Conservation (phyloP, 2,797 vertebrate genomes). For the Sebastes elongatus region DNA sequence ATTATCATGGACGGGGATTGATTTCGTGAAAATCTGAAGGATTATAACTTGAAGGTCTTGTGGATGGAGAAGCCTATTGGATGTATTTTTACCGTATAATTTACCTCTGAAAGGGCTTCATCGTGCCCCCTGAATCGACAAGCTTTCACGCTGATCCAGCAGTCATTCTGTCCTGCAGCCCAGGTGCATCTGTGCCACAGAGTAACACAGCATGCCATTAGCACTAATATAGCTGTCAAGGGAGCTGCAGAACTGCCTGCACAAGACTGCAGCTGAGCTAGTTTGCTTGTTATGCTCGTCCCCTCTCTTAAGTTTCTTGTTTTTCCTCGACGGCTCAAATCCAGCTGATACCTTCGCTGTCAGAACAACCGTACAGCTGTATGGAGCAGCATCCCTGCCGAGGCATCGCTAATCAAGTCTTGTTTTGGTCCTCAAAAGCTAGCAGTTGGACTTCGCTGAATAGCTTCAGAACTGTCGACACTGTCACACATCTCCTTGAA, state of each 20-base stretch:
- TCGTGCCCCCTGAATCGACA: conserved; percentile 15
- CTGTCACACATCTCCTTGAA: conserved; percentile 54
- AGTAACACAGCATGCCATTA: conserved; percentile 76
- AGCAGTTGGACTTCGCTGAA: conserved; percentile 48
- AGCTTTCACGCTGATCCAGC: conserved; percentile 27
- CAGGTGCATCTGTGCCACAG: conserved; percentile 57
- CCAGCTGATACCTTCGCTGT: conserved; percentile 43
- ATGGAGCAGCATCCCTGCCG: conserved; percentile 51
- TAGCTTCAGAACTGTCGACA: conserved; percentile 51
- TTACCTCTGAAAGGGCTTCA: conserved; percentile 39
- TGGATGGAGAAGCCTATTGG: background rate
- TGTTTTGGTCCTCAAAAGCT: conserved; percentile 59
- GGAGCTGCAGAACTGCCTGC: conserved; percentile 53
- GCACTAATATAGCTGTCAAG: conserved; percentile 79
- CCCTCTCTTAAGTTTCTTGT: conserved; percentile 47
- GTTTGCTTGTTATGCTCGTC: conserved; percentile 48
- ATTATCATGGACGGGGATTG: background rate
- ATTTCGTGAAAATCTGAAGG: background rate
- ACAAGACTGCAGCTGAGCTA: conserved; percentile 36
- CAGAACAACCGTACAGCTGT: conserved; percentile 50
- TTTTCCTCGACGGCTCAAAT: conserved; percentile 48
- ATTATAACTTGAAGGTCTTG: background rate
- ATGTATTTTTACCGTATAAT: conserved; percentile 21
- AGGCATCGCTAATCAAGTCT: conserved; percentile 66
- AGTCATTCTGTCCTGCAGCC: conserved; percentile 35